These are phyloP conservation scores for Geopemphigus sp. DNA, from an alignment of 1,140 invertebrate species.

Conservation along the genomic window DNA sequence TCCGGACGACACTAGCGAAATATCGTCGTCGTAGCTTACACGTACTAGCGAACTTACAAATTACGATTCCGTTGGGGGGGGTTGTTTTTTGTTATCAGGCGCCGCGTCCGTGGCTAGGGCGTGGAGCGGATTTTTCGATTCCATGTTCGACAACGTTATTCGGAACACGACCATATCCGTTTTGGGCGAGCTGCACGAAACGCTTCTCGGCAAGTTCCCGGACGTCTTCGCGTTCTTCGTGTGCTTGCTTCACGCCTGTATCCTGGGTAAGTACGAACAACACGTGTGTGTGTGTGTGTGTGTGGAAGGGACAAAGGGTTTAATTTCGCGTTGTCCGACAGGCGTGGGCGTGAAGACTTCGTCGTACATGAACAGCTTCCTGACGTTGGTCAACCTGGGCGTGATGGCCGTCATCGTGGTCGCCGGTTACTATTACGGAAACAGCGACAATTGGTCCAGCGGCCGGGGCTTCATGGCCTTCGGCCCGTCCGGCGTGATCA, in stretches of 20 bases:
- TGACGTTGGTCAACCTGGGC: constrained; percentile 74
- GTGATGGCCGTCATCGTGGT: constrained; percentile 74
- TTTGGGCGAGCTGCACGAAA: constrained; percentile 71
- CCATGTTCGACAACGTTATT: constrained; percentile 73
- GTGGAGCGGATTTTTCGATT: constrained; percentile 90
- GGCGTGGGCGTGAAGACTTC: constrained; percentile 85
- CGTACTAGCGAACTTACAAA: too few species aligned
- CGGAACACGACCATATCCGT: constrained; percentile 73
- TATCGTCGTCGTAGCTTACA: too few species aligned
- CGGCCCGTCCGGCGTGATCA: constrained; percentile 74
- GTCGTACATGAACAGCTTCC: constrained; percentile 74
- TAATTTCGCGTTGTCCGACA: too few species aligned
- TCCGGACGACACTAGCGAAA: too few species aligned
- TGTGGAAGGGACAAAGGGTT: too few species aligned
- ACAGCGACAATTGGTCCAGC: constrained; percentile 75
- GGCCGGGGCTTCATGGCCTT: constrained; percentile 77
- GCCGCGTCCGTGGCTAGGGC: constrained; percentile 87
- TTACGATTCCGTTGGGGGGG: too few species aligned
- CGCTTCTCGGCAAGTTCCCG: constrained; percentile 71
- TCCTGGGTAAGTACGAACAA: constrained; percentile 57
- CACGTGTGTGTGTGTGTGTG: too few species aligned
- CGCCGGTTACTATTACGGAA: constrained; percentile 76
- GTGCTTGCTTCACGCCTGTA: constrained; percentile 69
- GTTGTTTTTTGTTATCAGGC: constrained; percentile 57
- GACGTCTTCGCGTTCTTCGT: constrained; percentile 77